Evolutionary conservation across 2,888 invertebrate genomes (phyloP), one percentile per base, ranked within the genome.

Genomic region (Allygus modestus): DNA sequence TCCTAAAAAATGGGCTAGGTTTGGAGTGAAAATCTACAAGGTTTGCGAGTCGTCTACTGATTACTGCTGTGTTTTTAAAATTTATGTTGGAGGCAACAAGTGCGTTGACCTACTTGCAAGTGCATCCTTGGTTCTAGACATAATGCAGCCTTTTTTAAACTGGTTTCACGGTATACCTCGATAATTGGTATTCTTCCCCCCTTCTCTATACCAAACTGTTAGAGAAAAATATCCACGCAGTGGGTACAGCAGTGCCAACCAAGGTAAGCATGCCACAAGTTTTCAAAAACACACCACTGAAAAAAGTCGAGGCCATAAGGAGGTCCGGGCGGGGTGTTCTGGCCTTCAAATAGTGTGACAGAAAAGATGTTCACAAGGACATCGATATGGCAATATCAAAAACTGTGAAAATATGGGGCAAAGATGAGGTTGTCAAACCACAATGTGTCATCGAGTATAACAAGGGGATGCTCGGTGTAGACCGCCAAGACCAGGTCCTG

Each of bases 401-500:
- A 69, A 69, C 4, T 23, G 17, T 23, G 20, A 69, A 31, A 12
- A 9, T 7, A 69, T 2, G 33, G n/a, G 26, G n/a, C 33, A 4
- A 17, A 69, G 69, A 12, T 4, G 69, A 69, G 5, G 26, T 69
- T 5, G 15, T 7, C 1, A 69, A 69, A 26, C 69, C 69, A 2
- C 4, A 69, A 26, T 28, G 69, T 23, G 69, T 69, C 23, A 69
- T 69, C 26, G 69, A 69, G 2, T 73, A 73, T 20, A 73, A 81
- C 31, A 17, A 41, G 9, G 33, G 81, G 15, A 82, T 81, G 61
- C 5, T 54, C 15, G 81, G 81, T 11, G 81, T 81, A 28, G 81
- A 81, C 28, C 54, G 61, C n/a, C 58, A 81, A n/a, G 81, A 81
- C 23, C 81, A 81, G 58, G 61, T 37, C 37, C 37, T 81, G 33